Evolutionary conservation across 2,888 invertebrate genomes (phyloP).

Genomic region (Lepidochrysops patricia): DNA sequence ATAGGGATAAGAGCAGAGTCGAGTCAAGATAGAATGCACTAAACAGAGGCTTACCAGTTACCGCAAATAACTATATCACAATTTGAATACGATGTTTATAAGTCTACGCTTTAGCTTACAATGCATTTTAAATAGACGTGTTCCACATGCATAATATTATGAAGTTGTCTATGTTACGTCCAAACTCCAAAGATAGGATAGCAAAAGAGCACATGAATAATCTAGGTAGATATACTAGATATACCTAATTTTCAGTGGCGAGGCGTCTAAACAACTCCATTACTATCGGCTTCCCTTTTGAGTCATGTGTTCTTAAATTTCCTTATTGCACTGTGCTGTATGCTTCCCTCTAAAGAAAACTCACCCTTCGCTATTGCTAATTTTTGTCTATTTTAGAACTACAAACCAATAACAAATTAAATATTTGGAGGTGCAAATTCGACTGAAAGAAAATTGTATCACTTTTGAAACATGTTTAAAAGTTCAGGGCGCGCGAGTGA

Average conservation of each 20-base stretch:
- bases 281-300: no score
- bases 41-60: not conserved
- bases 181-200: not conserved
- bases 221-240: no score
- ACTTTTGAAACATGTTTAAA: not conserved
- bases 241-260: no score
- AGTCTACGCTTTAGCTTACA: not conserved
- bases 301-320: no score
- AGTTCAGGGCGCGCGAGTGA: not conserved
- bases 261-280: no score
- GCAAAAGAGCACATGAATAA: not conserved
- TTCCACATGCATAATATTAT: conserved; percentile 6
- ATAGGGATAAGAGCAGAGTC: not conserved
- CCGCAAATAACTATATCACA: not conserved
- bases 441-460: no score
- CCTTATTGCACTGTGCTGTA: no score
- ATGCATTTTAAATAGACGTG: conserved; percentile 15
- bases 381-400: no score
- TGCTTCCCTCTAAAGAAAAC: no score
- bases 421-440: no score
- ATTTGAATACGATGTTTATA: not conserved
- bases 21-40: not conserved
- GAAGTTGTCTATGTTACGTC: not conserved
- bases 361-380: no score
- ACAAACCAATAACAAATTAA: no score